Percentiles rank a stretch among this genome's conserved stretches.
Evolutionary conservation across 1,140 invertebrate species (phyloP).

Genomic region (Drosophila burlai): DNA sequence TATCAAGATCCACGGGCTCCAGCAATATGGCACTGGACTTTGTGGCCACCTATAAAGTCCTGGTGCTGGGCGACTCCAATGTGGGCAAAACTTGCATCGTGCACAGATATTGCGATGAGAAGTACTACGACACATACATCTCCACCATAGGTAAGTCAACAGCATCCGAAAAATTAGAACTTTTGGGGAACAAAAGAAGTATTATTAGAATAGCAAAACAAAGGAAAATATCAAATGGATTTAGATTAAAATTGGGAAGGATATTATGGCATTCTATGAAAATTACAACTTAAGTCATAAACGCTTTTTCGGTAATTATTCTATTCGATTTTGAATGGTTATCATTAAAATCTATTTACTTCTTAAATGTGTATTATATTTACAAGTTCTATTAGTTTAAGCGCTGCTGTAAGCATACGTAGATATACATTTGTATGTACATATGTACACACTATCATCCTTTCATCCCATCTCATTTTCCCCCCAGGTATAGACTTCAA

Average conservation of each 20-base stretch:
- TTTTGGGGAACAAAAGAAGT: neutral
- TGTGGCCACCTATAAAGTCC: conserved; percentile 93
- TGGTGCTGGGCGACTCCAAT: conserved; percentile 95
- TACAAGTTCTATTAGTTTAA: neutral
- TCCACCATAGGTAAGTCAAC: conserved; percentile 93
- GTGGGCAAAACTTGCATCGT: conserved; percentile 97
- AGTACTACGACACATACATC: conserved; percentile 96
- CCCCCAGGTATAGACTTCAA: conserved; percentile 94
- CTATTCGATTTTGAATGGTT: neutral
- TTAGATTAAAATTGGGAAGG: neutral
- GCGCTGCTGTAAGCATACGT: neutral
- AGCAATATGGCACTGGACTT: conserved; percentile 91
- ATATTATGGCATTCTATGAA: neutral
- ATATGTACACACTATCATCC: conserved; percentile 16
- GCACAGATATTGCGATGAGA: conserved; percentile 95
- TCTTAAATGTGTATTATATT: neutral
- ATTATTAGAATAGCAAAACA: neutral
- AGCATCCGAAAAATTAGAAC: neutral
- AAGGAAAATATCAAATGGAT: too few species aligned
- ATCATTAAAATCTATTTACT: neutral
- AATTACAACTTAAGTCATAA: neutral
- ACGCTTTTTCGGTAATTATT: neutral
- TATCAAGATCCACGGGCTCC: conserved; percentile 25
- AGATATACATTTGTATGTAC: neutral
- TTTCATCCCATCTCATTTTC: conserved; percentile 32